Percentiles rank a stretch among this genome's conserved stretches.
These are phyloP conservation scores for Zaprionus bogoriensis DNA, from an alignment of 2,888 invertebrate species.

Conservation along the genomic window DNA sequence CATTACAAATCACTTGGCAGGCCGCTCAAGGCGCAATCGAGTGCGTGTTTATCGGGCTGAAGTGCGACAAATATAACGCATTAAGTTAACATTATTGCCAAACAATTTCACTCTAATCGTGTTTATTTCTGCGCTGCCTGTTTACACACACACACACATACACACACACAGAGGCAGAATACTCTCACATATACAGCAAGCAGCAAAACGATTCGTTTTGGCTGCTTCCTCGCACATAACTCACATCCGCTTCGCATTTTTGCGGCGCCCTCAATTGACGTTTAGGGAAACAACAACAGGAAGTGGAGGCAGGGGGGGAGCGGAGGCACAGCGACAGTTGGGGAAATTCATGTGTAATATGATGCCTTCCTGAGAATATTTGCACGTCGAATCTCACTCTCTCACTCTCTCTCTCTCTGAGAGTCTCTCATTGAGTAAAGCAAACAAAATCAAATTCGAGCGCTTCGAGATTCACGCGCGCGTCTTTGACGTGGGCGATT, in stretches of 20 bases:
- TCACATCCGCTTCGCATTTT: constrained; percentile 63
- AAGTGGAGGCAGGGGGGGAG: too few species aligned
- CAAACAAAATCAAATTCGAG: constrained; percentile 63
- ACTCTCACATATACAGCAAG: not conserved
- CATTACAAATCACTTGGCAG: constrained; percentile 45
- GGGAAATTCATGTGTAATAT: constrained; percentile 46
- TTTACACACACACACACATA: constrained; percentile 11
- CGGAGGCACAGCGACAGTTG: not conserved
- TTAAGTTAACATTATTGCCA: constrained; percentile 61
- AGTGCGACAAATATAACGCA: constrained; percentile 47
- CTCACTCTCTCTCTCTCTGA: too few species aligned
- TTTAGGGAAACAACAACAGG: not conserved
- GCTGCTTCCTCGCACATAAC: constrained; percentile 59
- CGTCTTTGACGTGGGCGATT: constrained; percentile 20
- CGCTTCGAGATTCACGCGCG: constrained; percentile 20
- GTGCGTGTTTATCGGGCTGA: constrained; percentile 47
- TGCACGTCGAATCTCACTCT: constrained; percentile 43
- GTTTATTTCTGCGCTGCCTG: constrained; percentile 51
- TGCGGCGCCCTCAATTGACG: constrained; percentile 20
- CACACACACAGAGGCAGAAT: not conserved
- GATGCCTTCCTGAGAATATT: constrained; percentile 46
- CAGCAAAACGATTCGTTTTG: constrained; percentile 47
- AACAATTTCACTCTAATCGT: constrained; percentile 62
- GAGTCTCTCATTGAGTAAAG: constrained; percentile 61
- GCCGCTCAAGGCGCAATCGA: constrained; percentile 25